Evolutionary conservation across 2,113 vertebrate species (phyloP).

Genomic region (Embiotoca jacksoni): DNA sequence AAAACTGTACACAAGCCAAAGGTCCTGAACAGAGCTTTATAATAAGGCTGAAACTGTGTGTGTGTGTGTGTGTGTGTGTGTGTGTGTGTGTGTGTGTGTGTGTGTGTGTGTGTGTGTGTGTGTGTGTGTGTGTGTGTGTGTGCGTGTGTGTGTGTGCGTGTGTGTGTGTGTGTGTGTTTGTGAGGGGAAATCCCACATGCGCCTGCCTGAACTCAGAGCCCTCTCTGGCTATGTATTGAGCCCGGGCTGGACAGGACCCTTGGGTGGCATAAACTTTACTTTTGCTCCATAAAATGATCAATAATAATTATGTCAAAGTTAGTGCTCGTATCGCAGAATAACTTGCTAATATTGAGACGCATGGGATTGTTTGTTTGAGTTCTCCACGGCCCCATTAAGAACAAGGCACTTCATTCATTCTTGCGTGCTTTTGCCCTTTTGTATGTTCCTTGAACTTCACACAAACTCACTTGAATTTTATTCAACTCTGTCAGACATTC

Average conservation of each 20-base stretch:
- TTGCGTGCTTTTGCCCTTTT: conserved; percentile 15
- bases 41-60: conserved; percentile 52
- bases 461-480: conserved; percentile 34
- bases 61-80: conserved; percentile 30
- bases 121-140: conserved; percentile 23
- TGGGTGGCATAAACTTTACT: conserved; percentile 72
- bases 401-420: conserved; percentile 59
- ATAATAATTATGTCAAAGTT: conserved; percentile 79
- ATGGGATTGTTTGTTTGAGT: conserved; percentile 59
- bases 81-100: not conserved
- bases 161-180: conserved; percentile 26
- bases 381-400: conserved; percentile 58
- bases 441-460: conserved; percentile 44
- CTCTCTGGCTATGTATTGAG: conserved; percentile 55
- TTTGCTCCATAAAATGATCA: conserved; percentile 79
- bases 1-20: conserved; percentile 64
- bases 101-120: not conserved
- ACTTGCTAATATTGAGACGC: conserved; percentile 62
- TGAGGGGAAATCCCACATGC: conserved; percentile 46
- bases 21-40: conserved; percentile 52
- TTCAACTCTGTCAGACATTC: conserved; percentile 27
- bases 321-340: conserved; percentile 52
- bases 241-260: conserved; percentile 60
- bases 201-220: conserved; percentile 61
- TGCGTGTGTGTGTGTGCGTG: too few species aligned